Percentiles rank a stretch among this genome's conserved stretches.
Evolutionary conservation across 2,797 vertebrate species (phyloP).

Genomic region (Acomys russatus): DNA sequence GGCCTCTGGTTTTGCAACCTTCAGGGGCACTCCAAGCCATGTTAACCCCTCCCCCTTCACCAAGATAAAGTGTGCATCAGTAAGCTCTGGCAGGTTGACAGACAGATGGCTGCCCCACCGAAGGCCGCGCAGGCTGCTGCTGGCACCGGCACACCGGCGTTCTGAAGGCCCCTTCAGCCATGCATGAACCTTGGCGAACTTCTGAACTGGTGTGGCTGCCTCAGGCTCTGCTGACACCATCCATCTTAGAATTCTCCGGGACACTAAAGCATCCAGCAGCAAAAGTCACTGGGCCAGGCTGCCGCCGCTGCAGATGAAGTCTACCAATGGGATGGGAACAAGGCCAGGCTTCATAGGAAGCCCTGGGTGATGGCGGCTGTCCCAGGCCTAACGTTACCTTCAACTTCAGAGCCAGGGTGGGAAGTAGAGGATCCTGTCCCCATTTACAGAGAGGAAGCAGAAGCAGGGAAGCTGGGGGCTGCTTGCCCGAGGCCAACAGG

Average conservation of each 20-base stretch:
- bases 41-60: neutral
- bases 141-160: neutral
- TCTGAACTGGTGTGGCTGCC: neutral
- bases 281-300: neutral
- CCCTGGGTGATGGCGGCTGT: neutral
- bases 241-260: neutral
- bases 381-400: rapidly evolving
- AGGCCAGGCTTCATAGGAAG: neutral
- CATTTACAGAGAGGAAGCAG: neutral
- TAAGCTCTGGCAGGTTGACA: constrained; percentile 56
- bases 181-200: neutral
- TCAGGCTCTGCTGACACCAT: neutral
- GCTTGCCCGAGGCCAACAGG: neutral
- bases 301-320: neutral
- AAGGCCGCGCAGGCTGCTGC: constrained; percentile 41
- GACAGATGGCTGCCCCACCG: constrained; percentile 5
- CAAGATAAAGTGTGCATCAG: constrained; percentile 58
- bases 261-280: neutral
- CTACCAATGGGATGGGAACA: neutral
- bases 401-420: neutral
- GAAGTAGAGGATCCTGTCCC: neutral
- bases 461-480: neutral
- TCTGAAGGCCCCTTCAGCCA: neutral
- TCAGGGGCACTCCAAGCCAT: neutral
- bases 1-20: neutral